Evolutionary conservation across 2,113 vertebrate species (phyloP).

Genomic region (Myiozetetes cayanensis): DNA sequence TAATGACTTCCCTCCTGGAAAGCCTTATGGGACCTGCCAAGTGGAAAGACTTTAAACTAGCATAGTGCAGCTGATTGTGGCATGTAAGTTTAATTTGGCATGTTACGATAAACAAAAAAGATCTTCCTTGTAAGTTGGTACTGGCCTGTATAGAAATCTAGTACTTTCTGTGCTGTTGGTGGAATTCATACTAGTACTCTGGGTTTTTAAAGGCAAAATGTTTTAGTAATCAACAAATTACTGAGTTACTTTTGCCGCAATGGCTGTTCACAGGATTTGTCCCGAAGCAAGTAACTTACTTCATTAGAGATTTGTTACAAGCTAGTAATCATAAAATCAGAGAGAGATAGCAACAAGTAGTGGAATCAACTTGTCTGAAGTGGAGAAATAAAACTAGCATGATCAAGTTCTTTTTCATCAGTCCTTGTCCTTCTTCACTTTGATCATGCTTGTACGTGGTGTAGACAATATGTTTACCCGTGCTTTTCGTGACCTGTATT

Average conservation of each 20-base stretch:
- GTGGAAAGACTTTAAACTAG: background rate
- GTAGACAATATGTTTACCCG: background rate
- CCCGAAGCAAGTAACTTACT: background rate
- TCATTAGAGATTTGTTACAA: background rate
- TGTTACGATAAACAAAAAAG: background rate
- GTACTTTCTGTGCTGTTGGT: background rate
- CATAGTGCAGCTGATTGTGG: fast-evolving
- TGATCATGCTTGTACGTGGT: background rate
- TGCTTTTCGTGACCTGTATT: background rate
- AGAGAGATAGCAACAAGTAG: background rate
- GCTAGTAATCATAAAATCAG: background rate
- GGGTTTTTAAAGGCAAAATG: background rate
- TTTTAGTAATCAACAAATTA: background rate
- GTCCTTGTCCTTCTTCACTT: background rate
- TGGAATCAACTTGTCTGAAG: background rate
- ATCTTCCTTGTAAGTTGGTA: background rate
- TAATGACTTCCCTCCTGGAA: background rate
- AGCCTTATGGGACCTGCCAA: background rate
- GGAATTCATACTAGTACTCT: background rate
- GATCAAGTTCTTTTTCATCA: background rate
- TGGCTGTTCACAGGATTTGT: background rate
- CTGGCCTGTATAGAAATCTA: background rate
- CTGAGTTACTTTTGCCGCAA: background rate
- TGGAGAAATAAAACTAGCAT: background rate
- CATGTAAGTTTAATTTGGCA: background rate